Percentiles rank a stretch among this genome's conserved stretches.
phyloP scores from a whole-genome alignment of 2,113 vertebrate genomes.

The Cygnus buccinator region DNA sequence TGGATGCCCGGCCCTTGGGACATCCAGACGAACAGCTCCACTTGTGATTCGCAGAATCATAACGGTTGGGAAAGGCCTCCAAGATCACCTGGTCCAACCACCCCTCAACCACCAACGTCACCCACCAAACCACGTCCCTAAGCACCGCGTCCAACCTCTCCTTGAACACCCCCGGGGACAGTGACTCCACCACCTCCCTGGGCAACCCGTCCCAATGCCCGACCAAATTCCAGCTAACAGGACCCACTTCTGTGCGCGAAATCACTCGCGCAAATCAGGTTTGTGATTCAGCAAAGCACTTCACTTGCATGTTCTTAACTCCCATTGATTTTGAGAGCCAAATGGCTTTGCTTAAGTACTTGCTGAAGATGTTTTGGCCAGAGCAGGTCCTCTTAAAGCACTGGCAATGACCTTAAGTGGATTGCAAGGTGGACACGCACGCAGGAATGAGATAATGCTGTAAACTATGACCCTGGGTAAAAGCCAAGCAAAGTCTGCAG shows the following conservation, averaged over 20 bases:
- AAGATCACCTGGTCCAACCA: too few species aligned
- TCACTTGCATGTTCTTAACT: neutral
- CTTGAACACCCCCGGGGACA: too few species aligned
- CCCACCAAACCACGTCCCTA: too few species aligned
- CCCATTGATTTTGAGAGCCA: accelerated
- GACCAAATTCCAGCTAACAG: accelerated
- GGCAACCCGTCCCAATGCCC: accelerated
- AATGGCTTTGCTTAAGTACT: neutral
- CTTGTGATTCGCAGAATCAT: too few species aligned
- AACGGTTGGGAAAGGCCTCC: too few species aligned
- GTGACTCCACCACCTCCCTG: neutral
- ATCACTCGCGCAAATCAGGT: neutral
- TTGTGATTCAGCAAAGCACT: neutral
- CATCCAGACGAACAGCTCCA: too few species aligned
- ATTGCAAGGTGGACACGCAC: accelerated
- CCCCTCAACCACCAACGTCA: too few species aligned
- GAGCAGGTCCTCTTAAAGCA: neutral
- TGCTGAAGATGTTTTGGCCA: neutral
- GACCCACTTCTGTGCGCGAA: neutral
- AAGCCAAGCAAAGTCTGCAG: neutral
- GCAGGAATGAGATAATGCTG: neutral
- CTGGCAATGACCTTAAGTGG: neutral
- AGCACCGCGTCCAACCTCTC: too few species aligned
- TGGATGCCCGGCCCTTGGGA: too few species aligned
- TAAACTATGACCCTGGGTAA: accelerated